A percentile compares a stretch with the other conserved stretches of the same genome.
phyloP scores from a whole-genome alignment of 2,113 vertebrate genomes.

The Ictalurus punctatus region DNA sequence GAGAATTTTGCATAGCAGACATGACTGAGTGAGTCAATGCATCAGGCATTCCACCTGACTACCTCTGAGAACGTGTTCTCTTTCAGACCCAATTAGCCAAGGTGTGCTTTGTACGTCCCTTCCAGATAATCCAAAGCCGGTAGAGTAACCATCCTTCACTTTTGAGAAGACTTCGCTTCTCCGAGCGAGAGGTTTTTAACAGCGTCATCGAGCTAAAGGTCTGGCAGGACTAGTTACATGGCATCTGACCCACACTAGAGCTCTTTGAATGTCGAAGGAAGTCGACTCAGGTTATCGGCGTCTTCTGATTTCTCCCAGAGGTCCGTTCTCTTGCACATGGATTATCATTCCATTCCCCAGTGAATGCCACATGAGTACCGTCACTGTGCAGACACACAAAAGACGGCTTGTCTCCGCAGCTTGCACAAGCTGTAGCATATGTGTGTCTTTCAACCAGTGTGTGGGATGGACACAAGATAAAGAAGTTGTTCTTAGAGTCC shows the following conservation, averaged over 20 bases:
- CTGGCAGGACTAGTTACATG: slow-evolving; percentile 37
- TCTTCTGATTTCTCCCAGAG: slow-evolving; percentile 31
- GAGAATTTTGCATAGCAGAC: slow-evolving; percentile 12
- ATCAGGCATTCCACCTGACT: slow-evolving; percentile 21
- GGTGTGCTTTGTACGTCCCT: slow-evolving; percentile 68
- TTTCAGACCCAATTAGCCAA: slow-evolving; percentile 71
- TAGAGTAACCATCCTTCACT: slow-evolving; percentile 47
- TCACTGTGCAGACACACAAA: slow-evolving; percentile 22
- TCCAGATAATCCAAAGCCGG: slow-evolving; percentile 61
- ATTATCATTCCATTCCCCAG: slow-evolving; percentile 39
- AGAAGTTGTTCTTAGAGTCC: neutral
- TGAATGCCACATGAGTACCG: slow-evolving; percentile 22
- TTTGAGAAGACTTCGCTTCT: slow-evolving; percentile 41
- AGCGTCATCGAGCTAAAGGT: slow-evolving; percentile 10
- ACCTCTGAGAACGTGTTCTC: slow-evolving; percentile 57
- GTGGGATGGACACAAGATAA: neutral
- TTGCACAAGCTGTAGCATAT: slow-evolving; percentile 34
- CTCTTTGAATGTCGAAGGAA: slow-evolving; percentile 12
- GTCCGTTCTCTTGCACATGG: slow-evolving; percentile 41
- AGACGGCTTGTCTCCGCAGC: slow-evolving; percentile 34
- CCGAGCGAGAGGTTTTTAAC: slow-evolving; percentile 13
- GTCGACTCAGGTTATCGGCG: slow-evolving; percentile 35
- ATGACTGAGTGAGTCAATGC: neutral
- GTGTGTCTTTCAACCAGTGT: slow-evolving; percentile 25
- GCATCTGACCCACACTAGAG: slow-evolving; percentile 31